Base-by-base conservation (phyloP, 2,113 vertebrate genomes). In the Hassar affinis region DNA sequence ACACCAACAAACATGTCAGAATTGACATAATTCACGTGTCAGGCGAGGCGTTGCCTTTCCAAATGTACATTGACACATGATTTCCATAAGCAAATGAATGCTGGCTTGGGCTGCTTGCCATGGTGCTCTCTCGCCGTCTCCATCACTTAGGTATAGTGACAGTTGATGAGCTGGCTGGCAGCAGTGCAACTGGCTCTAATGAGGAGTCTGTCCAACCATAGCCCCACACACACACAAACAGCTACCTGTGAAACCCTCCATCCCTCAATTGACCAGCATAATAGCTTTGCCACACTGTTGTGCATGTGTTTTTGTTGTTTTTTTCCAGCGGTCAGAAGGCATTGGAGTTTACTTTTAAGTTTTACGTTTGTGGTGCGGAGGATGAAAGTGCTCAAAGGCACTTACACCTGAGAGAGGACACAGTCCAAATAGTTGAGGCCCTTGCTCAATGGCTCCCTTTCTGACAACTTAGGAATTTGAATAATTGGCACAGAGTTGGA, bases 51-150 rank as follows among this genome's bases (percentile, higher is more conserved):
- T 57, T n/a, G 59, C 82, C 81, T 79, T 68, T 74, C 75, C 20
- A 87, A 91, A 92, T 88, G 51, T 82, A 75, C 88, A 45, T 47
- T 90, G 91, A 92, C 91, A 91, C 87, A 87, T 90, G 91, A 92
- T 93, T 89, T 92, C 90, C 91, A 89, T 88, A 89, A 91, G 87
- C 89, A 90, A 92, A 89, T 84, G 85, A 89, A 78, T 88, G 86
- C 87, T 86, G 89, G 90, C 91, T 91, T 87, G 88, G 84, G 88
- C 90, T 91, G 89, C 90, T 93, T 92, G 84, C 66, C 71, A 47
- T 69, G 71, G 80, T 18, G 61, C 79, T 74, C 71, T 83, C 80
- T 85, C 22, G 47, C 64, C 54, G 78, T 84, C 81, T 81, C 81
- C 80, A 76, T 85, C 83, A 81, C 82, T 85, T 83, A 78, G 52